Percentiles rank a stretch among this genome's conserved stretches.
Evolutionary conservation across 2,888 invertebrate species (phyloP).

Genomic region (Eupelmus urozonus): DNA sequence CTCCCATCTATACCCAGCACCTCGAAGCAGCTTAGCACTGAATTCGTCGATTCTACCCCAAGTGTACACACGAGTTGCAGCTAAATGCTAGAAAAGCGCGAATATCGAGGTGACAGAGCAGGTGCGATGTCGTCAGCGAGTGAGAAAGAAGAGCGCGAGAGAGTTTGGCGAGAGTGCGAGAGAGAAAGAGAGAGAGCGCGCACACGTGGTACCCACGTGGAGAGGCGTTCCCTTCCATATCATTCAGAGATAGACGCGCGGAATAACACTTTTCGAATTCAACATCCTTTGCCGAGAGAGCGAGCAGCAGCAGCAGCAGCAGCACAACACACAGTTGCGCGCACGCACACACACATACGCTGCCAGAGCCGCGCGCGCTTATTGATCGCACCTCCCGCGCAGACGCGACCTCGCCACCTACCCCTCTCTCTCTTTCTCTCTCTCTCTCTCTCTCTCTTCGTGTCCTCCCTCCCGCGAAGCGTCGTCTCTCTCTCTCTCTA

Average conservation of each 20-base stretch:
- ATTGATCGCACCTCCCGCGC: constrained; percentile 76
- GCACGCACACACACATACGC: not conserved
- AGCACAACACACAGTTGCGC: not conserved
- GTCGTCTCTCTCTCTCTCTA: not conserved
- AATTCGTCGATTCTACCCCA: no score
- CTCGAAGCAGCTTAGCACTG: no score
- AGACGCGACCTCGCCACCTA: constrained; percentile 73
- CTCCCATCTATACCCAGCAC: no score
- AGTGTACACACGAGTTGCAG: no score
- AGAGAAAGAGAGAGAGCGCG: constrained; percentile 62
- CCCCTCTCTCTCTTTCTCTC: constrained; percentile 62
- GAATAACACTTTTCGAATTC: constrained; percentile 77
- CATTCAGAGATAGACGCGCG: constrained; percentile 78
- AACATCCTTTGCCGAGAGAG: constrained; percentile 71
- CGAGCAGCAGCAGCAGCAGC: no score
- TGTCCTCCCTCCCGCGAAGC: not conserved
- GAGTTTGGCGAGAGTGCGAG: constrained; percentile 8
- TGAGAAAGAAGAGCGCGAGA: no score
- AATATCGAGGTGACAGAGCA: no score
- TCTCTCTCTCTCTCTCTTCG: not conserved
- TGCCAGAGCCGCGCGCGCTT: constrained; percentile 64
- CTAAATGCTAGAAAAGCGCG: not conserved
- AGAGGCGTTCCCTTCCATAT: constrained; percentile 77
- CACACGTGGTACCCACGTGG: constrained; percentile 76
- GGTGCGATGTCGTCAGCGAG: no score